Evolutionary conservation across 1,140 invertebrate species (phyloP), one percentile per base, ranked within the genome.

Genomic region (Aphelenchoides avenae): DNA sequence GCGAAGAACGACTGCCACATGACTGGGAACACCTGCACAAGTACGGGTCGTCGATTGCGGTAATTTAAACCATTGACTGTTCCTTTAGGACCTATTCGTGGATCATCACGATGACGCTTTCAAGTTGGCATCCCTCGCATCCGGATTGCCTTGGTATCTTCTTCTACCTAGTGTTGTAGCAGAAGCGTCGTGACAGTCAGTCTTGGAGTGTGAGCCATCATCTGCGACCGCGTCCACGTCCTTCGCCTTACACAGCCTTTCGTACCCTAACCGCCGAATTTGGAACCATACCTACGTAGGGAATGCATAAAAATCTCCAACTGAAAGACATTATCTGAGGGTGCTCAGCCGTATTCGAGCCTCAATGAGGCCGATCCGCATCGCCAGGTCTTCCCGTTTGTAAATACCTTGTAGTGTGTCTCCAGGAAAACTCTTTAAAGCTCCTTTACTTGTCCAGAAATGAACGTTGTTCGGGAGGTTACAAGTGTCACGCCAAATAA

Each of bases 361-460:
- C 81, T 98, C 93, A 5, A 93, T 96, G 51, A 98, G 84, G 80
- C 96, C 91, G 66, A 95, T 92, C 80, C 92, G 91, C 85, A 93
- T 89, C 27, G 92, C 93, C 61, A 97, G 93, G 79, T 97, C 93
- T 79, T 97, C 93, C 61, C 93, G 82, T n/a, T 91, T 95, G 79
- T 96, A 96, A 39, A 97, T 96, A 79, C 97, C 93, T 11, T 93
- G 93, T 97, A 98, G 79, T 97, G 93, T 5, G 92, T 96, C 78
- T 95, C 91, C 61, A 82, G 79, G 79, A 96, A 97, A 57, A 91
- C 89, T 74, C 89, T 83, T 81, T 97, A 93, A 58, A 96, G 80
- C 79, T 97, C 92, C 79, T 93, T 54, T 39, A 69, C 83, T 79
- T 97, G 93, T 22, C 87, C 88, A 18, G 89, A 91, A 7, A 91